phyloP scores from a whole-genome alignment of 2,888 invertebrate species.

The Zaprionus obscuricornis region DNA sequence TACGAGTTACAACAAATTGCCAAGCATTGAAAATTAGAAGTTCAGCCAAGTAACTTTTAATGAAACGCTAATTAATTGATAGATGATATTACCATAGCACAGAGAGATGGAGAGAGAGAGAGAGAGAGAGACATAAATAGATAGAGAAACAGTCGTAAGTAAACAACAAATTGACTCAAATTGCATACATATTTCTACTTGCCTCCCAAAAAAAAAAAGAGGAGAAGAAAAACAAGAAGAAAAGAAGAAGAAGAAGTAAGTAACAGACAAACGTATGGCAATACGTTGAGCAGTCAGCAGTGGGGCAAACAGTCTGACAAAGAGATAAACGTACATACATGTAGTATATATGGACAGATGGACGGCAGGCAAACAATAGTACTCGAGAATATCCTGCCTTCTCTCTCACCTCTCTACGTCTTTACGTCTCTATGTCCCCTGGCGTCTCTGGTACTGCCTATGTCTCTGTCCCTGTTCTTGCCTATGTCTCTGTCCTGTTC shows the following conservation, averaged over 20 bases:
- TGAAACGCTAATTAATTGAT: slow-evolving; percentile 67
- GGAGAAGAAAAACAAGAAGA: background rate
- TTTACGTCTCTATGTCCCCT: too few relatives aligned
- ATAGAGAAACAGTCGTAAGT: slow-evolving; percentile 24
- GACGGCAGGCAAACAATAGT: slow-evolving; percentile 2
- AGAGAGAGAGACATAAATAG: background rate
- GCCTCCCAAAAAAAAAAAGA: slow-evolving; percentile 4
- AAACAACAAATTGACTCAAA: slow-evolving; percentile 51
- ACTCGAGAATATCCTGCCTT: slow-evolving; percentile 13
- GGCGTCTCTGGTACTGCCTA: too few relatives aligned
- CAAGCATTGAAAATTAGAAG: slow-evolving; percentile 5
- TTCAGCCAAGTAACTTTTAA: slow-evolving; percentile 39
- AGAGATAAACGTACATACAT: background rate
- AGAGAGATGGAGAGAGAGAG: background rate
- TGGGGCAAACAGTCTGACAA: background rate
- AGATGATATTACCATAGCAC: slow-evolving; percentile 37
- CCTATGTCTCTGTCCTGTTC: too few relatives aligned
- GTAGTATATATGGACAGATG: background rate
- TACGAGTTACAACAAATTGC: too few relatives aligned
- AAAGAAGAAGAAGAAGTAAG: background rate
- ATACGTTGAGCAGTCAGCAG: background rate
- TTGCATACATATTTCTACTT: slow-evolving; percentile 42
- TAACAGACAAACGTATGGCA: background rate
- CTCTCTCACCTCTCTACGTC: too few relatives aligned
- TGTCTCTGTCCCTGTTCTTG: too few relatives aligned